Evolutionary conservation across 2,797 vertebrate genomes (phyloP).

Genomic region (Pseudochaenichthys georgianus): DNA sequence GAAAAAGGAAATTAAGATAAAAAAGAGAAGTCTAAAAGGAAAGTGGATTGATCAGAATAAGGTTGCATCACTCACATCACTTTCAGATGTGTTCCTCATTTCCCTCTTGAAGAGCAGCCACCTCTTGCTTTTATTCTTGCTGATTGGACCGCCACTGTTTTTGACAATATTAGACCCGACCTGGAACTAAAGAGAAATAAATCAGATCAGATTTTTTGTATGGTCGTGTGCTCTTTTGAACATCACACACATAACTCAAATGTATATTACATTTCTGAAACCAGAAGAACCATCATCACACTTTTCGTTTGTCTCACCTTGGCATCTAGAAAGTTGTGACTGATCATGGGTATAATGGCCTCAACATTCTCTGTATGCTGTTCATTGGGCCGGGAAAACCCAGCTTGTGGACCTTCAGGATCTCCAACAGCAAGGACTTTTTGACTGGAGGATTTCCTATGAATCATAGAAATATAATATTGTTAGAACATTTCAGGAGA

Average conservation of each 20-base stretch:
- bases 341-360: conserved; percentile 86
- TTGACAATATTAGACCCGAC: conserved; percentile 88
- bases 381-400: conserved; percentile 71
- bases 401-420: conserved; percentile 76
- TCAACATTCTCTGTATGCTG: conserved; percentile 84
- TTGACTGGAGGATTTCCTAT: conserved; percentile 89
- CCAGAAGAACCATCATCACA: neutral
- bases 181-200: conserved; percentile 73
- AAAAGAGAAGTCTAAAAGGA: neutral
- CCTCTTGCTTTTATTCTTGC: conserved; percentile 78
- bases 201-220: neutral
- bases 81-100: conserved; percentile 69
- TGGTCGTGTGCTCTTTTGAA: neutral
- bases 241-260: neutral
- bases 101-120: conserved; percentile 84
- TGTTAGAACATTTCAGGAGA: conserved; percentile 15
- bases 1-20: neutral
- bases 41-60: neutral
- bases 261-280: neutral
- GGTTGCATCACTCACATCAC: conserved; percentile 82
- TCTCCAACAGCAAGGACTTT: conserved; percentile 85
- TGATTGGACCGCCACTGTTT: conserved; percentile 84
- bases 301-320: conserved; percentile 84
- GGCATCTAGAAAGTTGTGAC: conserved; percentile 86
- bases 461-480: conserved; percentile 30